phyloP scores from a whole-genome alignment of 2,888 invertebrate species.

The Drosophila dives region DNA sequence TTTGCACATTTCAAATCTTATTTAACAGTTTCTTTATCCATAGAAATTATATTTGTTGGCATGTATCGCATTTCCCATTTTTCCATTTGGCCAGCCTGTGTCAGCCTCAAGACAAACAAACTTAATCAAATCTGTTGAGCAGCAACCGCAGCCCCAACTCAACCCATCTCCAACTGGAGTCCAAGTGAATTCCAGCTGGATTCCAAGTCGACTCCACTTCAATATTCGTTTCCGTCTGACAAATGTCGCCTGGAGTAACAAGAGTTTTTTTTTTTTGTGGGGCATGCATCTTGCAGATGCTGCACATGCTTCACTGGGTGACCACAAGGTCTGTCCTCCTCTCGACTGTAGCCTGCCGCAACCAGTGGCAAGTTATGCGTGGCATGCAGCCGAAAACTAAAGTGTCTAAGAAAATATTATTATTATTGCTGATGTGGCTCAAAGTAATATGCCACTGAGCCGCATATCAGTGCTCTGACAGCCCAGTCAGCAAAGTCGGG shows the following conservation, averaged over 20 bases:
- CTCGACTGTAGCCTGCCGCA: background rate
- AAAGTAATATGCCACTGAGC: constrained; percentile 52
- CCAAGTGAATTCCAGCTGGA: constrained; percentile 8
- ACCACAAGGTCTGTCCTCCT: constrained; percentile 50
- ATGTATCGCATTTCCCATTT: constrained; percentile 42
- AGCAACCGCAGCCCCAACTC: constrained; percentile 63
- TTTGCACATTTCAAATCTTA: background rate
- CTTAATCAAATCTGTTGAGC: constrained; percentile 72
- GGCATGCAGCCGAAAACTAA: constrained; percentile 53
- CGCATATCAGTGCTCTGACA: constrained; percentile 82
- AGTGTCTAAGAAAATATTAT: constrained; percentile 75
- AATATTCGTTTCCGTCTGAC: constrained; percentile 49
- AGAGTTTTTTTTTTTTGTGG: constrained; percentile 17
- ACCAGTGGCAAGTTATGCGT: constrained; percentile 55
- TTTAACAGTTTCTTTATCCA: background rate
- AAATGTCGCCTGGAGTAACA: constrained; percentile 67
- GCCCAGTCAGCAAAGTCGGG: constrained; percentile 43
- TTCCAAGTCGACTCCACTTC: constrained; percentile 20
- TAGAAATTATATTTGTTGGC: constrained; percentile 8
- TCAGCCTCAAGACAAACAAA: constrained; percentile 46
- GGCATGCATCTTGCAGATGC: constrained; percentile 55
- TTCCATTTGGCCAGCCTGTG: constrained; percentile 25
- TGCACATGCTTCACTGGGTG: constrained; percentile 50
- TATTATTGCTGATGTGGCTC: constrained; percentile 61
- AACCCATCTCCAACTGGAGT: constrained; percentile 37